phyloP scores from a whole-genome alignment of 2,888 invertebrate species.

The Exephanes ischioxanthus region DNA sequence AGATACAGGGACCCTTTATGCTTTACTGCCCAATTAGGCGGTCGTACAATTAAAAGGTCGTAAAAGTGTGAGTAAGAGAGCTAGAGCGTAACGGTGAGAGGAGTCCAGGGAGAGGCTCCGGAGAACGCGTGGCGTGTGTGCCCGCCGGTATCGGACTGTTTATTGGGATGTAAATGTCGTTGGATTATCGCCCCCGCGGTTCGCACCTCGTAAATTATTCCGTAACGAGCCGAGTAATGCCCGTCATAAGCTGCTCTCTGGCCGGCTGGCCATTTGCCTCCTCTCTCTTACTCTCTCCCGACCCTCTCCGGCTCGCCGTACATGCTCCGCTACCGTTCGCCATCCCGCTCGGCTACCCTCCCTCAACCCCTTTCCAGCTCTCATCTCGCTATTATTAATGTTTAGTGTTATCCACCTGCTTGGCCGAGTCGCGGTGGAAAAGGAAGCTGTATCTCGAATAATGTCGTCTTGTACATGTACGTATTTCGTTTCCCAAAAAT shows the following conservation, averaged over 20 bases:
- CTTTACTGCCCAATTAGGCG: slow-evolving; percentile 83
- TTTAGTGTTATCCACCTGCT: slow-evolving; percentile 76
- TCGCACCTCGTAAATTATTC: slow-evolving; percentile 85
- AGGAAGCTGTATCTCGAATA: slow-evolving; percentile 8
- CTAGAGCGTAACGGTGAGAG: slow-evolving; percentile 29
- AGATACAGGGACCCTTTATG: slow-evolving; percentile 68
- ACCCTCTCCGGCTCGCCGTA: slow-evolving; percentile 54
- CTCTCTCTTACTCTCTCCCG: slow-evolving; percentile 60
- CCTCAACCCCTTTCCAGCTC: slow-evolving; percentile 41
- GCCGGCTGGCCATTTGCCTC: slow-evolving; percentile 78
- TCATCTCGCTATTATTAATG: slow-evolving; percentile 74
- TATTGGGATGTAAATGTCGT: slow-evolving; percentile 85
- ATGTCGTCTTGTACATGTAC: not conserved
- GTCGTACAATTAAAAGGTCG: slow-evolving; percentile 83
- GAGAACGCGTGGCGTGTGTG: slow-evolving; percentile 67
- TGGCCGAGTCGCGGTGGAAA: slow-evolving; percentile 54
- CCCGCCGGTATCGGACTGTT: slow-evolving; percentile 80
- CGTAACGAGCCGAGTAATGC: slow-evolving; percentile 84
- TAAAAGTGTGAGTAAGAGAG: slow-evolving; percentile 75
- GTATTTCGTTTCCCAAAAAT: slow-evolving; percentile 15
- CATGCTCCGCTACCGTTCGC: slow-evolving; percentile 40
- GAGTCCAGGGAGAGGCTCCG: slow-evolving; percentile 25
- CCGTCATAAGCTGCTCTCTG: slow-evolving; percentile 83
- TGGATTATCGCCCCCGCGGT: slow-evolving; percentile 85
- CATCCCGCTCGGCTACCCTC: slow-evolving; percentile 37